Base-by-base conservation (phyloP, 1,140 invertebrate genomes). In the Camponotus vicinus region DNA sequence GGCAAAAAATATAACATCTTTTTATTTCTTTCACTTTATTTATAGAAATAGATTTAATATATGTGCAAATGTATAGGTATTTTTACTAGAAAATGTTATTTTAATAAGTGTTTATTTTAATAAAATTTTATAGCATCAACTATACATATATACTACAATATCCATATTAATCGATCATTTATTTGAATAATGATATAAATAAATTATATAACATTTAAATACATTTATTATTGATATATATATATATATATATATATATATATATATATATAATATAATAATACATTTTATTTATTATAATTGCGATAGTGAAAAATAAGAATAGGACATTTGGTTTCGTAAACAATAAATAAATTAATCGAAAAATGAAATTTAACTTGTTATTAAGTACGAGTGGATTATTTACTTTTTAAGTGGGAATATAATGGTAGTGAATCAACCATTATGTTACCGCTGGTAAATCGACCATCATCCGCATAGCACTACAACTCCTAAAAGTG, bases 401-500 rank as follows among this genome's bases (percentile, higher is more conserved):
- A 86, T 91, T 90, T 91, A 92, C 86, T 92, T 93, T 91, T 86
- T 91, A 90, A 93, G 89, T 52, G 15, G 42, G 9, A 45, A 45
- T 86, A 90, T 85, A 85, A 86, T 86, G 88, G 89, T 87, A 89
- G 87, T 75, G 71, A 69, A 90, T 80, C 52, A 49, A 90, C 66
- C 90, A 89, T 90, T 83, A 91, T 92, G 27, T 27, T 27, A 27
- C 27, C 27, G 27, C 27, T 27, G 27, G 27, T 27, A 27, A 27
- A 27, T 80, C 52, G 55, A 90, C 66, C 90, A 89, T 90, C 85
- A 91, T 92, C 91, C 89, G 91, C 90, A 92, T 92, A 93, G 91
- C 93, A 67, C 79, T 79, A 63, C 61, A 32, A 89, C 87, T 89
- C 91, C 83, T 86, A 94, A 82, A 82, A 94, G 93, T 95, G 91